Evolutionary conservation across 2,113 vertebrate species (phyloP), one percentile per base, ranked within the genome.

Genomic region (Carlito syrichta): DNA sequence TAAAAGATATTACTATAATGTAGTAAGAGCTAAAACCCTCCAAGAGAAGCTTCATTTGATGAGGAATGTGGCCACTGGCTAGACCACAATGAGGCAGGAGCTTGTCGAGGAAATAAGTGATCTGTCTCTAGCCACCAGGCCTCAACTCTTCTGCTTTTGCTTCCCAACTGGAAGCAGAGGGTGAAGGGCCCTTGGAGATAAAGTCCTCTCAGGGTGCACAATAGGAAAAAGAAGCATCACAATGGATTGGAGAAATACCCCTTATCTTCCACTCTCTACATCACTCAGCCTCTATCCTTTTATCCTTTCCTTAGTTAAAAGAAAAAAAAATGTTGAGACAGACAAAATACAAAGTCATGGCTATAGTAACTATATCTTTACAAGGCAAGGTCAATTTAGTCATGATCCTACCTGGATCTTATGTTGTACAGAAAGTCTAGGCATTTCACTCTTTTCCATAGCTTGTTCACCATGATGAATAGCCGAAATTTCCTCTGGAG

Each of bases 141-240:
- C 7, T 45, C n/a, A 20, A 2, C 8, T 30, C 14, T 7, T 32
- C 23, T 87, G 35, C 3, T 13, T 69, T 48, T n/a, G 22, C 38
- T 58, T 81, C 48, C 45, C 45, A 25, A 8, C 22, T 79, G 17
- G 48, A 83, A 43, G 58, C 16, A n/a, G 58, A 81, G n/a, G 35
- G n/a, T 35, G 4, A 30, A 13, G 11, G 14, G 56, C 3, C 11
- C 6, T 40, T 25, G 60, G 14, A 17, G 19, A 16, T 4, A 0
- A 1, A 25, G 27, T 40, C 12, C 25, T 86, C 23, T 54, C 32
- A 17, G 14, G 12, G 22, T 13, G 32, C 3, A 45, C 5, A 17
- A 48, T 35, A 40, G 11, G 38, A 17, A 19, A 9, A 43, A 8
- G 25, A 20, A 73, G 20, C 6, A 10, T 27, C 8, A n/a, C 43